These are phyloP conservation scores for Opisthograptis luteolata DNA, from an alignment of 2,888 invertebrate species.

Conservation along the genomic window DNA sequence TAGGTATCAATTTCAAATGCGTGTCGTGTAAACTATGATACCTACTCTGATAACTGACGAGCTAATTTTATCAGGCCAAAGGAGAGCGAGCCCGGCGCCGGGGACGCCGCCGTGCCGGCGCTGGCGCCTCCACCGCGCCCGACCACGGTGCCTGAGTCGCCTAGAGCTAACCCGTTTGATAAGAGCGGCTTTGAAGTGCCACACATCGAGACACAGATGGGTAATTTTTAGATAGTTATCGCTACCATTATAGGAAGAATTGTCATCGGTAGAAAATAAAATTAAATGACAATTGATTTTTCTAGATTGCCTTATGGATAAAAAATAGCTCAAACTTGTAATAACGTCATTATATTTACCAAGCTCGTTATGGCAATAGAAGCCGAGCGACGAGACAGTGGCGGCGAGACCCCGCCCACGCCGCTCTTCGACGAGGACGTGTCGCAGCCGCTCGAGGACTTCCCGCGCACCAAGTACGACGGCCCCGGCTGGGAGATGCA, in stretches of 20 bases:
- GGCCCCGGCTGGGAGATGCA: conserved; percentile 99
- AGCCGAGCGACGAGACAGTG: conserved; percentile 50
- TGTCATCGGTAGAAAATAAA: too few relatives aligned
- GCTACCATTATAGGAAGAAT: too few relatives aligned
- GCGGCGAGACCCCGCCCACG: conserved; percentile 92
- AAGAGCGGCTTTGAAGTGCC: conserved; percentile 77
- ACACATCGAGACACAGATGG: conserved; percentile 50
- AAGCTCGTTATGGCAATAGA: conserved; percentile 37
- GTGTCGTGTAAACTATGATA: background rate
- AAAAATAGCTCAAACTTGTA: too few relatives aligned
- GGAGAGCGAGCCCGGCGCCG: conserved; percentile 59
- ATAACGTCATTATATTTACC: too few relatives aligned
- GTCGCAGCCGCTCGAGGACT: conserved; percentile 95
- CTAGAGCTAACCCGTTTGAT: conserved; percentile 92
- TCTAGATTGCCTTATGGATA: background rate
- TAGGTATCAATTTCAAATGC: conserved; percentile 73
- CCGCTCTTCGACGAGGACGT: conserved; percentile 97
- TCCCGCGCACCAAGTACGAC: conserved; percentile 90
- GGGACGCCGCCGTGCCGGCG: conserved; percentile 84
- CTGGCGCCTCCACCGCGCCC: conserved; percentile 89
- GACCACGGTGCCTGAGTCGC: conserved; percentile 77
- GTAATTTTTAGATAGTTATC: too few relatives aligned
- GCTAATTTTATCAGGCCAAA: conserved; percentile 74
- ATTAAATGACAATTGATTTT: too few relatives aligned
- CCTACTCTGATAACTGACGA: background rate